Base-by-base conservation (phyloP, 2,113 vertebrate species). In the Heterocephalus glaber region DNA sequence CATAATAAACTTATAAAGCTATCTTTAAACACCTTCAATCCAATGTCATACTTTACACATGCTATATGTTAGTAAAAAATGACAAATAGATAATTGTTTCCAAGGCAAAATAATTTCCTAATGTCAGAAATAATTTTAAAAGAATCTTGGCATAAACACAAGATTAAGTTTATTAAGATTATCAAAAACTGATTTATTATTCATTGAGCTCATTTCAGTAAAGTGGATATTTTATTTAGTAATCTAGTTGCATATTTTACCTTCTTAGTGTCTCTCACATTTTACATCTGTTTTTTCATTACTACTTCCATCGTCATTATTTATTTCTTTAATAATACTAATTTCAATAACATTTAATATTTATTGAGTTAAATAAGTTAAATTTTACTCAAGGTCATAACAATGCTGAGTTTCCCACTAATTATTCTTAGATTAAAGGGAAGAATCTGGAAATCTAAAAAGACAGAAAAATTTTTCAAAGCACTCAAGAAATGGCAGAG, bases 91-190 rank as follows among this genome's bases (percentile, higher is more conserved):
- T 7, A 54, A 12, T 66, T 22, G 52, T 91, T 86, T 60, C 22
- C 22, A 86, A 74, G n/a, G 80, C 49, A 92, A 86, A 87, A 14
- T 70, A n/a, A 72, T 89, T 96, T 92, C 26, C 30, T 86, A 94
- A 63, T 68, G 17, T 61, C 56, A 80, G 49, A 95, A 95, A 94
- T 90, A 68, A 54, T 66, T 41, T 87, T 92, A 26, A 86, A 86
- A 70, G 66, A 87, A 33, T 72, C 0, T 54, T 81, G 17, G 10
- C 52, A 82, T 84, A 66, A 49, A 76, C 83, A 47, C 38, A 76
- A 91, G 85, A 58, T 74, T 26, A 86, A 49, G 0, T 82, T 12
- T 68, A 74, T 92, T 79, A 87, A 33, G 49, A 2, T 47, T 54
- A 95, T 68, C 13, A 80, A 93, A 41, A 35, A 72, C 4, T 49